phyloP scores from a whole-genome alignment of 2,113 vertebrate species.

The Rhodinocichla rosea region DNA sequence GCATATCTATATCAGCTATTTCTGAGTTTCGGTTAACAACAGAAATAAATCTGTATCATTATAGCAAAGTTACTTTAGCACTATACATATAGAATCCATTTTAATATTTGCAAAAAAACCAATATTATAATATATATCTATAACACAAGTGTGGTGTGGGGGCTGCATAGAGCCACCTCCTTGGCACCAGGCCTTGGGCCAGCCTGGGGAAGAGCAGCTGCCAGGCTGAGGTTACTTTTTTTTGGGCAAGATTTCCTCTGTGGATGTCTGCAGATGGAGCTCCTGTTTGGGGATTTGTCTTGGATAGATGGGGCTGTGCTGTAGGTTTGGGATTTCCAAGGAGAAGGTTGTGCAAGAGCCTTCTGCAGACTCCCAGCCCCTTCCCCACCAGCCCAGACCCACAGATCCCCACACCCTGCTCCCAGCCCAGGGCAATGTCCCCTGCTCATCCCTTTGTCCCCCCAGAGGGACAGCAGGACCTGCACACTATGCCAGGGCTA shows the following conservation, averaged over 20 bases:
- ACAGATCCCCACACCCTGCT: accelerated
- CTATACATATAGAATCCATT: neutral
- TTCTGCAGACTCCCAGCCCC: neutral
- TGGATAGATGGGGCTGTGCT: neutral
- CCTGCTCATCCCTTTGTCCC: neutral
- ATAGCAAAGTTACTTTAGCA: neutral
- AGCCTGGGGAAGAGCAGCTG: neutral
- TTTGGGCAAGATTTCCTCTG: accelerated
- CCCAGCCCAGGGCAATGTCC: accelerated
- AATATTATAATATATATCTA: neutral
- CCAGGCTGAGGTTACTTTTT: accelerated
- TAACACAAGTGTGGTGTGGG: constrained; percentile 11
- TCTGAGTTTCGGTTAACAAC: neutral
- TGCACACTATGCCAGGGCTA: neutral
- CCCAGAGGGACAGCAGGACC: neutral
- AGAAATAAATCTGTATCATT: neutral
- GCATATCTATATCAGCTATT: neutral
- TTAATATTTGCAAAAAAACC: neutral
- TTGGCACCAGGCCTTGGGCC: accelerated
- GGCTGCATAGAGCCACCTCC: neutral
- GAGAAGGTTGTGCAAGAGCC: neutral
- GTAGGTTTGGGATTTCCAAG: neutral
- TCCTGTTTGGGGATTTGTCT: neutral
- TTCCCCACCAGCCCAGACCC: neutral
- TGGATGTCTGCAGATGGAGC: neutral